Evolutionary conservation across 1,140 invertebrate genomes (phyloP), one percentile per base, ranked within the genome.

Genomic region (Hyphantria cunea): DNA sequence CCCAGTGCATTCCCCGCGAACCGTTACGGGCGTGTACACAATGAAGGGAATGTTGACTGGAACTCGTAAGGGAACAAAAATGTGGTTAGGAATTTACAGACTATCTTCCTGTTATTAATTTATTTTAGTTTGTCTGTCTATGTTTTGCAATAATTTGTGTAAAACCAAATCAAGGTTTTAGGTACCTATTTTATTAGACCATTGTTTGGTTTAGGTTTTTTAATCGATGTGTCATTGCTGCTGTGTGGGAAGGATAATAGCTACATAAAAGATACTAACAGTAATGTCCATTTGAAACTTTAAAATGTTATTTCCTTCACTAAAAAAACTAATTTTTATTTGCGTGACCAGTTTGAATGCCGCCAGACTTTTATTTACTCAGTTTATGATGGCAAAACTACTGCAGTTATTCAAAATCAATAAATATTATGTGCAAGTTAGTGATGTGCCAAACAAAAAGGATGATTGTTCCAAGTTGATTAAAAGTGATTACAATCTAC

Each of bases 81-180:
- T 85, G 77, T 63, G 50, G 77, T 80, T 48, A 65, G 75, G 78
- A 78, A 83, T 82, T 68, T 44, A 54, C 61, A 33, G 64, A 60
- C 44, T 59, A 59, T 68, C 72, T 80, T 79, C 70, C 68, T 66
- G 48, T n/a, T 60, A 48, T 44, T 65, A 0, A 52, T 44, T 44
- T 45, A 51, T 7, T 41, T 49, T 39, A 59, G 37, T n/a, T 1
- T 12, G 11, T 37, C 17, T 25, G 1, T 25, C 5, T 25, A 25
- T 25, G 17, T 25, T 3, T 25, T 25, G 17, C 17, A 25, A 25
- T 25, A 3, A 3, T 5, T 25, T 25, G 5, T 25, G 17, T 25
- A 1, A 25, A 25, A 5, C 17, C 17, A 25, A 25, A 25, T 25
- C 17, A 25, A 1, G 5, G 17, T 25, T 25, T 3, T 25, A 25